Conservation (phyloP, 2,888 invertebrate species). For the Amaurobius ferox region DNA sequence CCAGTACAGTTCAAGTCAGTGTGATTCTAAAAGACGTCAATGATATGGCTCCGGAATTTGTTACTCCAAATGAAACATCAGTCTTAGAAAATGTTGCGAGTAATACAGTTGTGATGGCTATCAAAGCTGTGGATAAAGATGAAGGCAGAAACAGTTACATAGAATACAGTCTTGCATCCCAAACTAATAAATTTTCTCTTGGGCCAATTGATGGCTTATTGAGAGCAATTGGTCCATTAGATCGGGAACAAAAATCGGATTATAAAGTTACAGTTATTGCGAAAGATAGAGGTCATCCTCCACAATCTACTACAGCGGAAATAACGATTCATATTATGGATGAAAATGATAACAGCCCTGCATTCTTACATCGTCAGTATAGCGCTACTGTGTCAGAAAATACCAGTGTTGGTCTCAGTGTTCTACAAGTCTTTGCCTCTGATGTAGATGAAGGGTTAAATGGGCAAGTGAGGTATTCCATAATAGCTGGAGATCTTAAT, state of each 20-base stretch:
- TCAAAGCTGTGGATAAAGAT: slow-evolving; percentile 92
- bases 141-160: slow-evolving; percentile 94
- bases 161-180: slow-evolving; percentile 82
- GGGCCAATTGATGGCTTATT: slow-evolving; percentile 92
- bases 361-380: slow-evolving; percentile 89
- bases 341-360: slow-evolving; percentile 93
- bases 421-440: slow-evolving; percentile 82
- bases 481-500: slow-evolving; percentile 91
- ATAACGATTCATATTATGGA: slow-evolving; percentile 87
- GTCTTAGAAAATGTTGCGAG: slow-evolving; percentile 90
- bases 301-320: slow-evolving; percentile 84
- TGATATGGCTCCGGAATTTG: slow-evolving; percentile 92
- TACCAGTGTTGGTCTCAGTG: slow-evolving; percentile 93
- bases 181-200: slow-evolving; percentile 83
- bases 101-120: slow-evolving; percentile 91
- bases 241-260: slow-evolving; percentile 87
- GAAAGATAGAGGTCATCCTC: slow-evolving; percentile 90
- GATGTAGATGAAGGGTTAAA: slow-evolving; percentile 87
- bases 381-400: slow-evolving; percentile 94
- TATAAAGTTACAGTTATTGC: slow-evolving; percentile 89
- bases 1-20: slow-evolving; percentile 92
- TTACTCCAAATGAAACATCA: slow-evolving; percentile 85
- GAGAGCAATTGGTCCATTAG: slow-evolving; percentile 89
- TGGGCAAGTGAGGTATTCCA: slow-evolving; percentile 93
- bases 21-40: slow-evolving; percentile 93